Base-by-base conservation (phyloP, 1,140 invertebrate genomes). In the Megalonaias nervosa region DNA sequence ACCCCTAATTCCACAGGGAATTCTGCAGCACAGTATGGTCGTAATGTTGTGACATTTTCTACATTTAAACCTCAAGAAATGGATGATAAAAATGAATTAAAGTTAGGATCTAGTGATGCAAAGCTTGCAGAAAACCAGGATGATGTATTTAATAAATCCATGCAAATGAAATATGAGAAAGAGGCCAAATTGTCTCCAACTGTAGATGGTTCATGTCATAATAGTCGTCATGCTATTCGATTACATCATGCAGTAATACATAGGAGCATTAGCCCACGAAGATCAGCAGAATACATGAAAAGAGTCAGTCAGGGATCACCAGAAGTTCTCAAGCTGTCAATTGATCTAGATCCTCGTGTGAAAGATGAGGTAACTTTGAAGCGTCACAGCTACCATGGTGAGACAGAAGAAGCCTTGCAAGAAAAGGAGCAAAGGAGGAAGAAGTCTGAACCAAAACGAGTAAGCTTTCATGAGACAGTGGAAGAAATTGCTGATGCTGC, bases 381-480 rank as follows among this genome's bases (percentile, higher is more conserved):
- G 19, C 31, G 55, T 11, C 64, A 71, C 61, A 71, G 70, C 58
- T 72, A 77, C 48, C 71, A 73, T 73, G 69, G 64, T 71, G 69
- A 71, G 61, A 67, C 75, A 38, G 48, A 19, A 60, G 71, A 78
- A 15, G 69, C 26, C 58, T 38, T 73, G n/a, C 56, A 78, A 61
- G 58, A 55, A 61, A 72, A 59, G 23, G 65, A 48, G 16, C 38
- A 48, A 48, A 66, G 60, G 68, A 74, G 68, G 68, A 82, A 75
- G 38, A 69, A 60, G 48, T 48, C 74, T 48, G 83, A 82, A 62
- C 75, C 75, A 17, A 86, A 86, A 69, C 77, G 84, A 21, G 84
- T 86, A 2, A 86, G 84, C 71, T 86, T 84, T 73, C 84, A 86
- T 73, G 84, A 84, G 60, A 83, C 71, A 61, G 76, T 78, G 15